Evolutionary conservation across 2,888 invertebrate genomes (phyloP).

Genomic region (Drosophila vallismaia): DNA sequence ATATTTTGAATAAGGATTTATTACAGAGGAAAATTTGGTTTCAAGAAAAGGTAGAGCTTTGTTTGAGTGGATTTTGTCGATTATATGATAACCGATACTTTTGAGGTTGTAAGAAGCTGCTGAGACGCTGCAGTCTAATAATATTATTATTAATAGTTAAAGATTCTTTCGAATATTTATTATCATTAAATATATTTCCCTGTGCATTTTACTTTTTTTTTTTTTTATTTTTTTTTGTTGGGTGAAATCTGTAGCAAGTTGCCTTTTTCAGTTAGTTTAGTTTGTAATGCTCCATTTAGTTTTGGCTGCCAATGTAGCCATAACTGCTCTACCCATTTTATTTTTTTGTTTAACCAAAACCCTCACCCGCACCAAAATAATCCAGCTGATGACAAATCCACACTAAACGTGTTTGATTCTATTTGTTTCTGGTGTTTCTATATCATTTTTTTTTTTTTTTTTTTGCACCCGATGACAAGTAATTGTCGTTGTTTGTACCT

Average conservation of each 20-base stretch:
- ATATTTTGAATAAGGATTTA: not conserved
- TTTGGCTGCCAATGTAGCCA: slow-evolving; percentile 34
- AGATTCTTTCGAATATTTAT: too few relatives aligned
- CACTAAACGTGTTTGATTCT: slow-evolving; percentile 74
- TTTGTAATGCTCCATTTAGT: slow-evolving; percentile 71
- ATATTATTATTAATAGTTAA: too few relatives aligned
- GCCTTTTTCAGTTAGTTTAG: slow-evolving; percentile 70
- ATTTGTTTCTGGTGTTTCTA: slow-evolving; percentile 35
- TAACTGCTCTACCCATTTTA: slow-evolving; percentile 1
- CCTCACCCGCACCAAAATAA: slow-evolving; percentile 3
- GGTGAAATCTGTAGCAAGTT: slow-evolving; percentile 53
- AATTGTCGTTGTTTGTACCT: slow-evolving; percentile 55
- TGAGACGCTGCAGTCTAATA: too few relatives aligned
- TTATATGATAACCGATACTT: not conserved
- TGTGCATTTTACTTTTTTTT: not conserved
- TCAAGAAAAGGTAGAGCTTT: too few relatives aligned
- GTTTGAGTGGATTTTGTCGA: not conserved
- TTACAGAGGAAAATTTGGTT: too few relatives aligned
- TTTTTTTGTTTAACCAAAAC: slow-evolving; percentile 20
- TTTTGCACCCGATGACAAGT: slow-evolving; percentile 37
- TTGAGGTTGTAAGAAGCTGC: too few relatives aligned
- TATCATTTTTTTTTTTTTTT: not conserved
- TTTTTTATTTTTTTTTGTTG: not conserved
- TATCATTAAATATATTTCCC: not conserved
- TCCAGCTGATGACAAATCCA: slow-evolving; percentile 69